A percentile compares a stretch with the other conserved stretches of the same genome.
Conservation (phyloP, 2,797 vertebrate species). For the Capromys pilorides region DNA sequence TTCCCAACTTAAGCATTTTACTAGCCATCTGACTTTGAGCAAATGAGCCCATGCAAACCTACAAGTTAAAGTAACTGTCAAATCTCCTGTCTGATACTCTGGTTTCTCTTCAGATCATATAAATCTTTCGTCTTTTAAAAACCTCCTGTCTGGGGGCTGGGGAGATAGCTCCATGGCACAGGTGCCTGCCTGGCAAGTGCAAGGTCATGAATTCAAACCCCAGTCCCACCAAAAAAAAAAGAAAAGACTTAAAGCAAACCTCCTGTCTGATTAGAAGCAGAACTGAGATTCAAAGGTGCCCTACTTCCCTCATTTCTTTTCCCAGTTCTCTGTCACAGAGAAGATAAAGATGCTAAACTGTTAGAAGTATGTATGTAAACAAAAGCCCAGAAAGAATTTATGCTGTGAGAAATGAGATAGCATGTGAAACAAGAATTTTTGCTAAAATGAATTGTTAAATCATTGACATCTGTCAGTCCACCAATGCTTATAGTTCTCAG, state of each 20-base stretch:
- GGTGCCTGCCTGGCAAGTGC: too few relatives aligned
- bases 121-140: too few relatives aligned
- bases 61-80: slow-evolving; percentile 15
- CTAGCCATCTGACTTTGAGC: neutral
- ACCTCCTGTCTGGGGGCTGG: too few relatives aligned
- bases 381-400: slow-evolving; percentile 16
- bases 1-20: slow-evolving; percentile 7
- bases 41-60: neutral
- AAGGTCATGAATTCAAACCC: too few relatives aligned
- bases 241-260: neutral
- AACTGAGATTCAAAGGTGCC: slow-evolving; percentile 26
- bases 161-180: too few relatives aligned
- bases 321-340: slow-evolving; percentile 27
- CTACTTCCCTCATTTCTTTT: slow-evolving; percentile 35
- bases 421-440: slow-evolving; percentile 42
- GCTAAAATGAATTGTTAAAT: slow-evolving; percentile 6
- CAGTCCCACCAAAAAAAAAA: too few relatives aligned
- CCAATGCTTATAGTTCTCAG: neutral
- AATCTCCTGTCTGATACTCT: too few relatives aligned
- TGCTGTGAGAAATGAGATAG: neutral
- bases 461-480: neutral
- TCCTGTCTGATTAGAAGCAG: neutral
- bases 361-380: neutral
- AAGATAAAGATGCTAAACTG: neutral
- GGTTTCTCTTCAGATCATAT: too few relatives aligned